These are phyloP conservation scores for Helostoma temminkii DNA, from an alignment of 2,797 vertebrate species.

Conservation along the genomic window DNA sequence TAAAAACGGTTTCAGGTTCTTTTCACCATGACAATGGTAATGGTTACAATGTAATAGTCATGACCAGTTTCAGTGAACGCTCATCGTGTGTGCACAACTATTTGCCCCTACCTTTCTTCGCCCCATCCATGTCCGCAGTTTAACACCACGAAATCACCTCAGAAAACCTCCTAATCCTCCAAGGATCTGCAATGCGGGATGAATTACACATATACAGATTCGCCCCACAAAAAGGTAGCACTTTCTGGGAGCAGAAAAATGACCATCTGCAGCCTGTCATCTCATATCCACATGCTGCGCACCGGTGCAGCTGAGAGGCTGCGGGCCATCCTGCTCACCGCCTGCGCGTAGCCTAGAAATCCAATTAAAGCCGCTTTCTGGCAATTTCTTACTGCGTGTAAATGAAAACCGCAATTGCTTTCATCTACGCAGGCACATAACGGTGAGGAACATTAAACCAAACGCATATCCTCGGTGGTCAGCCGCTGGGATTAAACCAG, in stretches of 20 bases:
- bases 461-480: conserved; percentile 54
- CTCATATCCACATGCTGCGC: conserved; percentile 43
- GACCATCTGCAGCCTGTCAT: conserved; percentile 47
- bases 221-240: background rate
- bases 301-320: conserved; percentile 36
- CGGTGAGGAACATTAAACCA: conserved; percentile 38
- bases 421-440: conserved; percentile 33
- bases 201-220: conserved; percentile 50
- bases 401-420: conserved; percentile 3
- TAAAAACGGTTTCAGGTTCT: no score
- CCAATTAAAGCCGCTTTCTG: conserved; percentile 50
- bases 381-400: conserved; percentile 2
- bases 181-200: conserved; percentile 35
- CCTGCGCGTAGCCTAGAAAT: conserved; percentile 19
- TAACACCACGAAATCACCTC: conserved; percentile 53
- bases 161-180: conserved; percentile 61
- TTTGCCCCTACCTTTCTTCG: conserved; percentile 76
- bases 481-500: conserved; percentile 78
- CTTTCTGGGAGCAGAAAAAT: background rate
- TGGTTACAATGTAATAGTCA: no score
- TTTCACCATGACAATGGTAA: no score
- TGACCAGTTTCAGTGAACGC: no score
- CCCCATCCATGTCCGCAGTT: conserved; percentile 73
- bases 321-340: conserved; percentile 39
- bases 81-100: no score